A percentile compares a stretch with the other conserved stretches of the same genome.
phyloP scores from a whole-genome alignment of 2,797 vertebrate genomes.

The Pyrocephalus nanus region DNA sequence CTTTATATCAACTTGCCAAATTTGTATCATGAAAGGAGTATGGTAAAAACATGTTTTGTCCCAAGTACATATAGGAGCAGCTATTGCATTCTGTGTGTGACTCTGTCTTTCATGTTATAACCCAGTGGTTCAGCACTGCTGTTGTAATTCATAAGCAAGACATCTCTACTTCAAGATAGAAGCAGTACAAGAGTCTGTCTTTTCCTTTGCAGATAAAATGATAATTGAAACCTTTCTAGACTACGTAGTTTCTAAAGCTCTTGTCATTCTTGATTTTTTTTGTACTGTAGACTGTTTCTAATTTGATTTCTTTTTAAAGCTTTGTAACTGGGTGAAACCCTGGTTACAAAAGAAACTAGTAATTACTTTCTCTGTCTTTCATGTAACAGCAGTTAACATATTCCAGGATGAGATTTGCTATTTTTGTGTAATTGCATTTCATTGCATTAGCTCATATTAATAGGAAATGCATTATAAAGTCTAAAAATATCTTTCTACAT shows the following conservation, averaged over 20 bases:
- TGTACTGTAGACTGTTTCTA: neutral
- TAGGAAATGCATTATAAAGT: neutral
- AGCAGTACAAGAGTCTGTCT: neutral
- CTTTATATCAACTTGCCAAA: neutral
- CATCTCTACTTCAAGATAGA: neutral
- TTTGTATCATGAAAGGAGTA: neutral
- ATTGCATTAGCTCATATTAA: neutral
- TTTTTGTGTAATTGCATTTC: neutral
- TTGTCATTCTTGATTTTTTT: neutral
- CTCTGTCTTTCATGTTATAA: neutral
- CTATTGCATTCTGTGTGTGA: neutral
- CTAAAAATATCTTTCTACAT: neutral
- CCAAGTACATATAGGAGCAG: neutral
- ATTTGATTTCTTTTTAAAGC: neutral
- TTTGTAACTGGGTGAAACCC: neutral
- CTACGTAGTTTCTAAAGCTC: neutral
- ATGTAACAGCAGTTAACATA: neutral
- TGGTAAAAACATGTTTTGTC: neutral
- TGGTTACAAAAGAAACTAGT: neutral
- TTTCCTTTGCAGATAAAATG: neutral
- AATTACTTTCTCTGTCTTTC: neutral
- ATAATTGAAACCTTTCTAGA: neutral
- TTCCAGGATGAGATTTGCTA: neutral
- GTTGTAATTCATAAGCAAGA: neutral
- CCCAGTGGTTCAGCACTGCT: neutral